Evolutionary conservation across 2,113 vertebrate species (phyloP).

Genomic region (Pteruthius melanotis): DNA sequence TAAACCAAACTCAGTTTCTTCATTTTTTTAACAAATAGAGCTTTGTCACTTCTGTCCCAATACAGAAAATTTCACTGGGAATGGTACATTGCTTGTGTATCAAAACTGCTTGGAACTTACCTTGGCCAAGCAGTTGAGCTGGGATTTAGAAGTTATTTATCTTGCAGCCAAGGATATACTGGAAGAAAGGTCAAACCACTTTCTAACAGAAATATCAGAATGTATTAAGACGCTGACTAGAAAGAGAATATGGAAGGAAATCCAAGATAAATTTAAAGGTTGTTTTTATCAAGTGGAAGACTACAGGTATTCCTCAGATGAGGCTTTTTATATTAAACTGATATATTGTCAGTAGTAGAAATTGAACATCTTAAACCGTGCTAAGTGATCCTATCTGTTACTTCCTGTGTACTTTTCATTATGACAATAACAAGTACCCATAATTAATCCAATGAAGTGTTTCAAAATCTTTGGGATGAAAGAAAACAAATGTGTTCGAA

Average conservation of each 20-base stretch:
- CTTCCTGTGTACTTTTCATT: not conserved
- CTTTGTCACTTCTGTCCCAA: not conserved
- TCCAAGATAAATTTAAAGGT: not conserved
- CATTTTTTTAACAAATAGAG: not conserved
- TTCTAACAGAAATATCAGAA: not conserved
- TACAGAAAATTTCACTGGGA: not conserved
- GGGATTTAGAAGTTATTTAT: not conserved
- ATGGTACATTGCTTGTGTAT: not conserved
- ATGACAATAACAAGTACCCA: not conserved
- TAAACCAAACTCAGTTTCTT: not conserved
- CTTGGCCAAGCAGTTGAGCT: not conserved
- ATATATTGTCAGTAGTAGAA: not conserved
- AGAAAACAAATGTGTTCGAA: not conserved
- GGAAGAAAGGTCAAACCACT: not conserved
- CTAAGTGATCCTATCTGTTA: not conserved
- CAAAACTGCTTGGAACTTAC: not conserved
- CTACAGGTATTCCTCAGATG: not conserved
- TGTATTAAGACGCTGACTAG: not conserved
- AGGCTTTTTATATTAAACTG: not conserved
- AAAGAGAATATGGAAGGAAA: not conserved
- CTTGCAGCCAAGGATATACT: not conserved
- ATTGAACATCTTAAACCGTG: not conserved
- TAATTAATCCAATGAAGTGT: not conserved
- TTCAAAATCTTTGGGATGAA: not conserved
- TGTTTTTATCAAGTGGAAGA: not conserved